Conservation (phyloP, 2,113 vertebrate genomes). For the Vidua chalybeata region DNA sequence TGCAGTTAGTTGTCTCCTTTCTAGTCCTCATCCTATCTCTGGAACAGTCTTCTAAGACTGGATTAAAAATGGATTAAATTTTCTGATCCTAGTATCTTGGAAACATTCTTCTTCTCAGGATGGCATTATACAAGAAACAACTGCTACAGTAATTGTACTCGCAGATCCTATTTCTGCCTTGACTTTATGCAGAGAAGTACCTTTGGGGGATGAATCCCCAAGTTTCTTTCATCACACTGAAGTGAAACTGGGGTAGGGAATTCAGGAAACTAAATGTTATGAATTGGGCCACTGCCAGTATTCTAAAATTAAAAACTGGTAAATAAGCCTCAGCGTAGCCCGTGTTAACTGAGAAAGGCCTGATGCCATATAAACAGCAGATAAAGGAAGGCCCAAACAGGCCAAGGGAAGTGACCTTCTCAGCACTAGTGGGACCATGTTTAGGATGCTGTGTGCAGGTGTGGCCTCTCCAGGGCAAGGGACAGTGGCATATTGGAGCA, state of each 20-base stretch:
- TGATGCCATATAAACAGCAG: not conserved
- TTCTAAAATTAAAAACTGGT: not conserved
- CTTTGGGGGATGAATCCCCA: not conserved
- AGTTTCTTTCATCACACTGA: not conserved
- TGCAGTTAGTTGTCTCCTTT: not conserved
- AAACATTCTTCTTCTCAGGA: not conserved
- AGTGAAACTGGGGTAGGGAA: not conserved
- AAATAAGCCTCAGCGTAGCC: not conserved
- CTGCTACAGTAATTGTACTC: not conserved
- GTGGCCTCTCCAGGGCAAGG: not conserved
- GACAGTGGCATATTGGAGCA: fast-evolving
- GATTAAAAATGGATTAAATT: not conserved
- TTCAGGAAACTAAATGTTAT: not conserved
- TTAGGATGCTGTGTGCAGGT: not conserved
- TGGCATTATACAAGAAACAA: not conserved
- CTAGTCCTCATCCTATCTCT: not conserved
- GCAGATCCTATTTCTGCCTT: not conserved
- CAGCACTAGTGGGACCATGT: not conserved
- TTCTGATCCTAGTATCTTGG: not conserved
- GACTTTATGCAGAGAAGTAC: not conserved
- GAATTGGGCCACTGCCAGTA: not conserved
- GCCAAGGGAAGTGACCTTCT: not conserved
- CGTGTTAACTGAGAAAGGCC: not conserved
- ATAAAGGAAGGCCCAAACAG: not conserved
- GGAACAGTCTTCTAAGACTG: not conserved